phyloP scores from a whole-genome alignment of 64 coral and sea anemone species.

The Pachyseris speciosa region DNA sequence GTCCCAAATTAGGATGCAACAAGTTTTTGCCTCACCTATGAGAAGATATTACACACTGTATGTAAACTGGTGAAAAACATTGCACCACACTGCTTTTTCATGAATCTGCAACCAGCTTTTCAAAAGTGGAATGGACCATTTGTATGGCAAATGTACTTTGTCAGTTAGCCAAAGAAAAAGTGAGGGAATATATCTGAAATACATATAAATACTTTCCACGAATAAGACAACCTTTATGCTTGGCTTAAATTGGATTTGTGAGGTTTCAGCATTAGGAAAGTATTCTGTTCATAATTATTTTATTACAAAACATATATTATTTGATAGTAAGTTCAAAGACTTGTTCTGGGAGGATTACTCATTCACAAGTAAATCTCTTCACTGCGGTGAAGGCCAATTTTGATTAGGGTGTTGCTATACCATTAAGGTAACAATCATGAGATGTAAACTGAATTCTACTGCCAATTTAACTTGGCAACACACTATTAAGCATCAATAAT shows the following conservation, averaged over 20 bases:
- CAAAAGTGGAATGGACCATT: background rate
- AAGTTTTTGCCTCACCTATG: too few relatives aligned
- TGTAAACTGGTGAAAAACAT: too few relatives aligned
- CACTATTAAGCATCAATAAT: background rate
- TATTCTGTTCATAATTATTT: background rate
- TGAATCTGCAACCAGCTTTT: too few relatives aligned
- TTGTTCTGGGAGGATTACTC: background rate
- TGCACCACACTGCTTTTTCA: too few relatives aligned
- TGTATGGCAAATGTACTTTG: background rate
- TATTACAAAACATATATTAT: conserved; percentile 20
- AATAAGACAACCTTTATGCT: background rate
- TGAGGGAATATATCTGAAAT: background rate
- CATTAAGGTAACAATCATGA: background rate
- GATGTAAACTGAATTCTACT: background rate
- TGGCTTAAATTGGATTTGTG: background rate
- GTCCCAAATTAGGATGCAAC: too few relatives aligned
- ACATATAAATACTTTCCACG: conserved; percentile 13
- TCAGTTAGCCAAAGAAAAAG: background rate
- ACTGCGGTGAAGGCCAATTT: background rate
- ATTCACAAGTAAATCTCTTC: background rate
- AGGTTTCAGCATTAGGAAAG: background rate
- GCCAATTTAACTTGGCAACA: background rate
- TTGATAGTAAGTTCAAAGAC: background rate
- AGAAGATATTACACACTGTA: too few relatives aligned
- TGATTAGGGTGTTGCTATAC: background rate